Evolutionary conservation across 2,888 invertebrate genomes (phyloP), one percentile per base, ranked within the genome.

Genomic region (Drosophila ezoana): DNA sequence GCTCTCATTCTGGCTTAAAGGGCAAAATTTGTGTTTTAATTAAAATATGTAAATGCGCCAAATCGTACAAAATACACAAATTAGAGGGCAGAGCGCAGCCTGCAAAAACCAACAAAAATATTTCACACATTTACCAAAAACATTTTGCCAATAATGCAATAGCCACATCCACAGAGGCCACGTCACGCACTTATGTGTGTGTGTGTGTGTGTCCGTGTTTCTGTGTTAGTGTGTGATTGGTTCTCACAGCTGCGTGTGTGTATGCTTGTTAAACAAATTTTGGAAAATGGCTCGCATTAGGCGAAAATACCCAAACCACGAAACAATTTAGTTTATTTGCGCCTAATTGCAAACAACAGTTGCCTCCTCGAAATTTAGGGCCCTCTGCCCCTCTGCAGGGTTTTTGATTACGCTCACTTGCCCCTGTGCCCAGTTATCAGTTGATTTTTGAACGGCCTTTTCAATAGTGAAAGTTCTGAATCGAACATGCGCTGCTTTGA

Each of bases 321-420:
- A 70, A 82, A 79, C 87, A 85, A 81, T 85, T 81, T 82, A 75
- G 86, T 87, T 81, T 89, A 89, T 89, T 76, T 75, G 66, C 63
- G 40, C 64, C 75, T 70, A 76, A 78, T 78, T 78, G 78, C 69
- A 61, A 79, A 75, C 79, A 80, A 70, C 72, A 61, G 65, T 72
- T 65, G 43, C 35, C 51, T 14, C 47, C 52, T 48, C 18, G 18
- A 54, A 60, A 68, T 76, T 57, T 43, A 54, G 18, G 60, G 45
- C 56, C 48, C 62, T 43, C 14, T n/a, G 6, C 23, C 33, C 13
- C 23, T 4, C 44, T 13, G 1, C 47, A 28, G 14, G 14, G 33
- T 3, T 18, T 20, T 10, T 2, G 13, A 8, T 23, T 14, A 28
- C 37, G 0, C 11, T 20, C 5, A 13, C 11, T 28, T 18, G 11